Evolutionary conservation across 2,888 invertebrate species (phyloP), one percentile per base, ranked within the genome.

Genomic region (Melieria crassipennis): DNA sequence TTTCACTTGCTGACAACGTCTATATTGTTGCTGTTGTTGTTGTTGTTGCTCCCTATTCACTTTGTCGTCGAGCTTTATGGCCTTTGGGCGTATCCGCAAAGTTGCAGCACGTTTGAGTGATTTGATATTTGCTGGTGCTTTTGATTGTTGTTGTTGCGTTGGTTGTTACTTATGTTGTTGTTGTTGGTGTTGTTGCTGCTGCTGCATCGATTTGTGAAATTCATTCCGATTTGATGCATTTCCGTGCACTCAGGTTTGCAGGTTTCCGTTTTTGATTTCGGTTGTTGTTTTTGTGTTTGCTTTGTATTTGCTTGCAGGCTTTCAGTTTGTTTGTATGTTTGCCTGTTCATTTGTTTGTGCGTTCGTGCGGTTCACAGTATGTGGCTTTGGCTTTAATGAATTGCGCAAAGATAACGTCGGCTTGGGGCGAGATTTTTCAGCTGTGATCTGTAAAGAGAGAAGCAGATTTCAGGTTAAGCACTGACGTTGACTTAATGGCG

Each of bases 131-230:
- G 13, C n/a, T 68, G 45, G 62, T 48, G 65, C 16, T 55, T 13
- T 46, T 67, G 42, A 9, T 61, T 69, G 61, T 46, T 73, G 60
- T 64, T 58, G 52, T 47, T 48, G 30, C 10, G 60, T 63, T 60
- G 43, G 16, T 48, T 66, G 47, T 48, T 50, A 43, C 45, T 52
- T 11, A 11, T 52, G 52, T 11, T 50, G 50, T 50, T 30, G 30
- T 30, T 30, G 30, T 2, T 30, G 30, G 0, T 30, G 30, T 2
- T 30, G 30, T 2, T 30, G 3, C 52, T 11, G 52, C 13, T 9
- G 52, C 1, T 4, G 13, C 5, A 52, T 52, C 52, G 52, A 52
- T 52, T 52, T 7, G 13, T 4, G 13, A n/a, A 52, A 52, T 61
- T 61, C 61, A 61, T 61, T 61, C 45, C 45, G 7, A 43, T 61